Conservation (phyloP, 2,888 invertebrate species). For the Euproctis similis region DNA sequence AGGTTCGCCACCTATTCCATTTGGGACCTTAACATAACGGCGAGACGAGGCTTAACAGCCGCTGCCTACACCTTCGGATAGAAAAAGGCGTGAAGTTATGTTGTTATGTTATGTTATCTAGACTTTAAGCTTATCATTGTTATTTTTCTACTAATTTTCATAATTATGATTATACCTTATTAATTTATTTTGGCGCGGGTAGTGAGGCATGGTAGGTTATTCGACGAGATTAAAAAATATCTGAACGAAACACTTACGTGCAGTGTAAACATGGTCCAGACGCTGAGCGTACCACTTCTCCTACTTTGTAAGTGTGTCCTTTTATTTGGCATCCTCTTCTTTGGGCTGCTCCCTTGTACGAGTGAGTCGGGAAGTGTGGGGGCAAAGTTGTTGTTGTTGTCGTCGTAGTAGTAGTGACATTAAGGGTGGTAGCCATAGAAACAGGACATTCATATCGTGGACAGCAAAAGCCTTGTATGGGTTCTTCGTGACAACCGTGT, state of each 20-base stretch:
- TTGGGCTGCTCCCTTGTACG: constrained; percentile 84
- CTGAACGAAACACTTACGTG: constrained; percentile 95
- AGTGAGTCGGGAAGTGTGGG: constrained; percentile 87
- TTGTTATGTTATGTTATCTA: too few relatives aligned
- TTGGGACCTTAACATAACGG: too few relatives aligned
- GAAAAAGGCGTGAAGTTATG: too few relatives aligned
- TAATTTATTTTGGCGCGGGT: too few relatives aligned
- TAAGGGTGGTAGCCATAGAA: constrained; percentile 87
- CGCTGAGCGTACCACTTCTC: constrained; percentile 88
- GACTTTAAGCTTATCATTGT: too few relatives aligned
- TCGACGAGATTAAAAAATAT: too few relatives aligned
- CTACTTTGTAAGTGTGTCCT: constrained; percentile 89
- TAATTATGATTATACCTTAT: too few relatives aligned
- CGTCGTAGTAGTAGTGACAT: constrained; percentile 90
- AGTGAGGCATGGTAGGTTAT: too few relatives aligned
- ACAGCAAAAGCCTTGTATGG: constrained; percentile 95
- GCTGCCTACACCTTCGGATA: too few relatives aligned
- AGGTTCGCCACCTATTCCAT: too few relatives aligned
- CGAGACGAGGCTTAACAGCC: too few relatives aligned
- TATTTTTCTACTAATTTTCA: too few relatives aligned
- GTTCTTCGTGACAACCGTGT: constrained; percentile 92
- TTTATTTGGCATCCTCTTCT: constrained; percentile 90
- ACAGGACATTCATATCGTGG: constrained; percentile 96
- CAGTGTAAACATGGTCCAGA: constrained; percentile 96
- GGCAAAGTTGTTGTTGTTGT: constrained; percentile 90